Percentiles rank a stretch among this genome's conserved stretches.
These are phyloP conservation scores for Drosophila prolongata DNA, from an alignment of 2,888 invertebrate genomes.

Conservation along the genomic window DNA sequence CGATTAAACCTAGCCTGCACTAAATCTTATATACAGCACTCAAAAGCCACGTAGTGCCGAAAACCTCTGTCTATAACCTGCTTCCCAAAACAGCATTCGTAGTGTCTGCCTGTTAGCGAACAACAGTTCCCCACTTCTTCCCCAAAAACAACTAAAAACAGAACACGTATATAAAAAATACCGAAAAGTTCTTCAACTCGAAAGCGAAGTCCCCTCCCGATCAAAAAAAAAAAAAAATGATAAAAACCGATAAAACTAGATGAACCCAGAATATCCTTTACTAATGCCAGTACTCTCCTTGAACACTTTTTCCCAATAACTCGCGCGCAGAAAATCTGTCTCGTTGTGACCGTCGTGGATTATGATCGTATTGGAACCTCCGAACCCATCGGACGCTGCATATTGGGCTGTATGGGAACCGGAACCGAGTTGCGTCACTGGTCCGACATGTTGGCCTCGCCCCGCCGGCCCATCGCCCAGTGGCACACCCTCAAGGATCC, in stretches of 20 bases:
- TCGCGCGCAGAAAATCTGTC: conserved; percentile 95
- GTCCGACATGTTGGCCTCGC: conserved; percentile 99
- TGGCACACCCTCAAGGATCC: conserved; percentile 99
- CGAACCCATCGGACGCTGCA: conserved; percentile 99
- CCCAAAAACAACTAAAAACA: conserved; percentile 43
- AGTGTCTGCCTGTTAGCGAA: conserved; percentile 59
- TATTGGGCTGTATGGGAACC: conserved; percentile 98
- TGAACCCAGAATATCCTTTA: conserved; percentile 7
- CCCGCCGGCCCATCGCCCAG: conserved; percentile 99
- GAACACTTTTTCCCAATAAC: conserved; percentile 15
- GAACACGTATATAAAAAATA: conserved; percentile 57
- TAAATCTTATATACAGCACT: conserved; percentile 24
- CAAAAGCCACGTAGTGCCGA: conserved; percentile 28
- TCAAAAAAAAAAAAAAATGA: conserved; percentile 31
- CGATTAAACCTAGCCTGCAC: conserved; percentile 40
- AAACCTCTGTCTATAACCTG: conserved; percentile 49
- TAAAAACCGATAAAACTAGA: conserved; percentile 37
- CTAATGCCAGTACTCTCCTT: conserved; percentile 52
- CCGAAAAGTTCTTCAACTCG: conserved; percentile 64
- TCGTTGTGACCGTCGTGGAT: conserved; percentile 99
- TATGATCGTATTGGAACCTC: conserved; percentile 99
- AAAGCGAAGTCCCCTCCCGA: conserved; percentile 32
- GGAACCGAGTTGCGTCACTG: conserved; percentile 99
- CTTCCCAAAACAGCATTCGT: conserved; percentile 55
- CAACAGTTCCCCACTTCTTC: conserved; percentile 46